Conservation (phyloP, 2,113 vertebrate species). For the Percina caprodes region DNA sequence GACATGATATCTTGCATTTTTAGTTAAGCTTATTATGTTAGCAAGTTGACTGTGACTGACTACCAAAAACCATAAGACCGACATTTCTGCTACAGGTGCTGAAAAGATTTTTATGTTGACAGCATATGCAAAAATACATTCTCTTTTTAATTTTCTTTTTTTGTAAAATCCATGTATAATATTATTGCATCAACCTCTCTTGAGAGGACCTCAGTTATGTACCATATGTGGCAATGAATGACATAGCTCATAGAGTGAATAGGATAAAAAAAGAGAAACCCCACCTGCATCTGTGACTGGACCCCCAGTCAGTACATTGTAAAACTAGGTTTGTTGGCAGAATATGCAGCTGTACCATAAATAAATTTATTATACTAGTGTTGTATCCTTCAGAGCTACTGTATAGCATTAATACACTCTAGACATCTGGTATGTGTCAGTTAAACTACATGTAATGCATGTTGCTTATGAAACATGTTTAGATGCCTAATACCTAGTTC, state of each 20-base stretch:
- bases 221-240: constrained; percentile 52
- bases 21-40: neutral
- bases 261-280: constrained; percentile 11
- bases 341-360: constrained; percentile 8
- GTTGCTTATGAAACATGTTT: constrained; percentile 1
- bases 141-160: neutral
- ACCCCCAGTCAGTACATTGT: neutral
- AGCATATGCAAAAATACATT: neutral
- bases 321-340: neutral
- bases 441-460: constrained; percentile 4
- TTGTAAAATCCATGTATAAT: constrained; percentile 31
- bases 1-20: neutral
- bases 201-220: constrained; percentile 37
- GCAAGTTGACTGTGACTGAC: too few relatives aligned
- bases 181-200: constrained; percentile 35
- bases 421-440: constrained; percentile 13
- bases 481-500: constrained; percentile 6
- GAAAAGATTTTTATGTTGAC: neutral
- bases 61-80: neutral
- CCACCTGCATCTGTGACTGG: neutral
- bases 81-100: neutral
- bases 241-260: constrained; percentile 34
- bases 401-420: neutral
- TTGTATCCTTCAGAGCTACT: neutral
- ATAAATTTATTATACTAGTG: neutral